Evolutionary conservation across 2,113 vertebrate species (phyloP), one percentile per base, ranked within the genome.

Genomic region (Echinops telfairi): DNA sequence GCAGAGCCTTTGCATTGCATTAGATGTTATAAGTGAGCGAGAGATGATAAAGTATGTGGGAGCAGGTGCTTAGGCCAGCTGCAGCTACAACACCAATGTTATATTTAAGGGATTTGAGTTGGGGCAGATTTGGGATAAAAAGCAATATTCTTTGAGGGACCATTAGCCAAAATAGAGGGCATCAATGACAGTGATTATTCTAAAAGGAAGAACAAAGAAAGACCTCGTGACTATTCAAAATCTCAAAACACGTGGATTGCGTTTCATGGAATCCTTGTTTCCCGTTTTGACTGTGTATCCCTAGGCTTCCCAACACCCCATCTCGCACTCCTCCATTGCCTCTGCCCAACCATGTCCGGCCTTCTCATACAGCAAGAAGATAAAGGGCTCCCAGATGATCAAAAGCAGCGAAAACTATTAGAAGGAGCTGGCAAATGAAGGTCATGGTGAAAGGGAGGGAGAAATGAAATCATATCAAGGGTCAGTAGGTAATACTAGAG

Each of bases 381-480:
- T 47, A 17, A 81, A 70, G 70, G n/a, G 19, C 40, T 66, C 68
- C 47, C 12, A 25, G 43, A 60, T 0, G 0, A 60, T 38, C 82
- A 86, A 76, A 90, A 76, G 3, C 53, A 58, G 78, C 75, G 64
- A 89, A 93, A 94, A 89, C 70, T 70, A 92, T 5, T 43, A 73
- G 58, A 80, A 82, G 31, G 31, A 76, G 70, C 58, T 88, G 83
- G 70, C 71, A 70, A 79, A 86, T 14, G 10, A 82, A 93, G 47
- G 29, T 62, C 36, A 20, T 15, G 31, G 79, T 29, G n/a, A 77
- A 91, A 76, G 80, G 62, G 93, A 89, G 20, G 83, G 70, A 96
- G 76, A 94, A 68, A 84, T 57, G 53, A 85, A 95, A 83, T 68
- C 53, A 88, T 87, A 88, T 40, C 85, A 68, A 53, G 77, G 87